Base-by-base conservation (phyloP, 2,888 invertebrate species). In the Itoplectis maculator region DNA sequence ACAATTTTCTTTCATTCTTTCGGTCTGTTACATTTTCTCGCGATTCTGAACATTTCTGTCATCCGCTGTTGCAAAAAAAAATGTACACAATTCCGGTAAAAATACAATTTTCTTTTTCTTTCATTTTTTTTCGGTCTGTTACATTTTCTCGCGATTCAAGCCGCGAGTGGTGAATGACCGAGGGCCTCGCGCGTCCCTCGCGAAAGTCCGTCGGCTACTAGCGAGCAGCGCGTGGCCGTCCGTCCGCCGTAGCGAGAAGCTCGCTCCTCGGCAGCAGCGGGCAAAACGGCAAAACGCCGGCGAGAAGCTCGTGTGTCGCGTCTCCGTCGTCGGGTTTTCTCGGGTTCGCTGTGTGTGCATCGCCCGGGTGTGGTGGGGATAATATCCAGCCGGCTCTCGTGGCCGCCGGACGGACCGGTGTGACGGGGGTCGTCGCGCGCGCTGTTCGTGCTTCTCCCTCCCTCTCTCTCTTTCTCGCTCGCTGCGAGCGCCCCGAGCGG, bases 401-500 rank as follows among this genome's bases (percentile, higher is more conserved):
- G 3, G 29, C 29, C 29, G 42, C 13, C 42, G 42, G 42, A 13
- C 56, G 56, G 56, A 74, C 63, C 77, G 77, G 69, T 65, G 54
- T 63, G 70, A 70, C 81, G 70, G 69, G 59, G 70, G 47, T 79
- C 77, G 79, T 47, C 37, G 37, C 54, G 45, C 11, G 29, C 59
- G 47, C 61, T 15, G 68, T 2, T 29, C 29, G 29, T 5, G 29
- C 3, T n/a, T n/a, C n/a, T n/a, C n/a, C n/a, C n/a, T n/a, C n/a
- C 29, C 3, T 29, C 29, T 29, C 29, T 29, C 29, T 29, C 29
- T 2, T 5, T 29, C 29, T 2, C 29, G 29, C 29, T 5, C 29
- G n/a, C n/a, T n/a, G 61, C 72, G 69, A 74, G 72, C 84, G 79
- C 82, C 63, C 40, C 78, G 7, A 13, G 51, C 83, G 85, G 81